phyloP scores from a whole-genome alignment of 2,888 invertebrate genomes.

The Polietes domitor region DNA sequence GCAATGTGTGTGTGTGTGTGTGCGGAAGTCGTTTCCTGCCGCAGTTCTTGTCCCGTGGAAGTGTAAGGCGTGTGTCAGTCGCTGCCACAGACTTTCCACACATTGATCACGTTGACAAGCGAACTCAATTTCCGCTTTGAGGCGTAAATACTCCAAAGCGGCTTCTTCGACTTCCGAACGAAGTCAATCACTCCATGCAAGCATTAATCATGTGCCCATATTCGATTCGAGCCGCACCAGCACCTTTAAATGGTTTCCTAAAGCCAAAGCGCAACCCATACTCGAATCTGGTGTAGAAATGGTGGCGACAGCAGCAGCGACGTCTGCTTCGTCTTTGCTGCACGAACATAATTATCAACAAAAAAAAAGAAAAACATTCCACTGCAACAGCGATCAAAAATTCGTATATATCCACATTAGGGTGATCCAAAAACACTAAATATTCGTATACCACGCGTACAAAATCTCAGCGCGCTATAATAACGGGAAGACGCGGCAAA shows the following conservation, averaged over 20 bases:
- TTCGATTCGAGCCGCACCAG: constrained; percentile 9
- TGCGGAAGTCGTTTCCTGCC: too few species aligned
- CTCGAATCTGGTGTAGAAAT: neutral
- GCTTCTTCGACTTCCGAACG: constrained; percentile 30
- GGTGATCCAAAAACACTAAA: too few species aligned
- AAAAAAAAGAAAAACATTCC: constrained; percentile 11
- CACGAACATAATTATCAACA: constrained; percentile 33
- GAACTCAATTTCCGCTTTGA: constrained; percentile 22
- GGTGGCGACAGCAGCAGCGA: neutral
- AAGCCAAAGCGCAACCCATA: neutral
- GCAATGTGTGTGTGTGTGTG: too few species aligned
- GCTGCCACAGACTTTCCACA: constrained; percentile 12
- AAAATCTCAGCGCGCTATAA: too few species aligned
- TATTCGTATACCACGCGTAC: too few species aligned
- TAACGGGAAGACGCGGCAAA: too few species aligned
- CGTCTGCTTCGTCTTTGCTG: neutral
- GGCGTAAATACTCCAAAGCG: neutral
- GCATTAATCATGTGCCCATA: neutral
- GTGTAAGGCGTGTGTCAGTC: neutral
- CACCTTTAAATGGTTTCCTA: neutral
- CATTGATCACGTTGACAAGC: constrained; percentile 27
- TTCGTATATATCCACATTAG: neutral
- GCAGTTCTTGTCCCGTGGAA: neutral
- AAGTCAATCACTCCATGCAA: constrained; percentile 20
- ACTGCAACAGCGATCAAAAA: neutral